A percentile compares a stretch with the other conserved stretches of the same genome.
Conservation (phyloP, 2,888 invertebrate genomes). For the Chymomyza fuscimana region DNA sequence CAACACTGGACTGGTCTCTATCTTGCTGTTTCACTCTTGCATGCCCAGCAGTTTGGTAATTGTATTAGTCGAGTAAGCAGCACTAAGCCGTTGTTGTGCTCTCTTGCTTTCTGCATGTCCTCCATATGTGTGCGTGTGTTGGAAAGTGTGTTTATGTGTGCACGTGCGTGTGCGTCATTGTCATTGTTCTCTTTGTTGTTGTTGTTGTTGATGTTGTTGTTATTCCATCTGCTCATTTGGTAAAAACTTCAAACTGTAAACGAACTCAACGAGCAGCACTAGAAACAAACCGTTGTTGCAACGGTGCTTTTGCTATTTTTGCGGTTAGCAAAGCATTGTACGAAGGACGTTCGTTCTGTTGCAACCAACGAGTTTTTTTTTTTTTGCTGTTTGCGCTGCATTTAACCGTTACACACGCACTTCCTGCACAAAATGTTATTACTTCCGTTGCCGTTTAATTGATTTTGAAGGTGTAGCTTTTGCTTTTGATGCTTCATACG, state of each 20-base stretch:
- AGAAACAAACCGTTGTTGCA: background rate
- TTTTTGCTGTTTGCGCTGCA: constrained; percentile 38
- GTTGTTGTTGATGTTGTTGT: constrained; percentile 26
- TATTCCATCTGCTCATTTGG: constrained; percentile 49
- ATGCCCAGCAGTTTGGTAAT: constrained; percentile 49
- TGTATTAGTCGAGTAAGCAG: constrained; percentile 64
- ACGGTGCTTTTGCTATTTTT: constrained; percentile 53
- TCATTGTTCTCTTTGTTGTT: constrained; percentile 38
- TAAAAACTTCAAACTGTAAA: constrained; percentile 28
- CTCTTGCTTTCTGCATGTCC: constrained; percentile 42
- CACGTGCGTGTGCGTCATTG: constrained; percentile 27
- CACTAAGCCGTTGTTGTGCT: constrained; percentile 38
- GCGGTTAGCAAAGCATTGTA: constrained; percentile 38
- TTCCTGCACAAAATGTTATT: constrained; percentile 71
- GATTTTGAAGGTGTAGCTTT: constrained; percentile 66
- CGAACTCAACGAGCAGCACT: constrained; percentile 23
- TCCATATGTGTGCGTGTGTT: background rate
- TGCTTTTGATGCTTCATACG: too few species aligned
- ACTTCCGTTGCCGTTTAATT: constrained; percentile 74
- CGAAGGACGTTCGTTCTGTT: background rate
- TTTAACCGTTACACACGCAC: constrained; percentile 71
- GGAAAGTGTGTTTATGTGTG: background rate
- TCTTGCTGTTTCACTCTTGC: background rate
- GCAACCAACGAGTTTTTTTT: too few species aligned
- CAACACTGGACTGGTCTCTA: background rate